Percentiles rank a stretch among this genome's conserved stretches.
Evolutionary conservation across 2,113 vertebrate genomes (phyloP).

Genomic region (Tringa solitaria): DNA sequence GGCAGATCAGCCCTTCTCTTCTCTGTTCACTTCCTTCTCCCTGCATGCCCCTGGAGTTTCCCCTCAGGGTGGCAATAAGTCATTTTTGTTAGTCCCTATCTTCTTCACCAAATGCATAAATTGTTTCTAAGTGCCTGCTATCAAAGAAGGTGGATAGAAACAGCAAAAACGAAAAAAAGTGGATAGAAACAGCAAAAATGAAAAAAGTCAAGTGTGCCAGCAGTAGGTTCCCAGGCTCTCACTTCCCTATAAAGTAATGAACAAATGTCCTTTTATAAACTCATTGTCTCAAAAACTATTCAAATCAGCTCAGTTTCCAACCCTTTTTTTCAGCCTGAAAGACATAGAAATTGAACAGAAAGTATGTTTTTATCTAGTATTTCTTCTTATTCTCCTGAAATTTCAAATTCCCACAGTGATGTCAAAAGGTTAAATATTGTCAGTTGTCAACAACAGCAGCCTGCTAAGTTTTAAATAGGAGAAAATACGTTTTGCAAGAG

Average conservation of each 20-base stretch:
- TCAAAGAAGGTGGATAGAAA: background rate
- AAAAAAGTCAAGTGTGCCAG: background rate
- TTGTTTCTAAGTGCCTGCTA: background rate
- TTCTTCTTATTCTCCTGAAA: background rate
- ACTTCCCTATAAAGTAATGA: conserved; percentile 17
- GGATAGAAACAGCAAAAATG: conserved; percentile 3
- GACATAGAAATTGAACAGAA: background rate
- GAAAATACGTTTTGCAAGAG: background rate
- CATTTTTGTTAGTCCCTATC: background rate
- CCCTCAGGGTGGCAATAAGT: background rate
- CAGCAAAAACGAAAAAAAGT: too few relatives aligned
- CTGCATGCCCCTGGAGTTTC: background rate
- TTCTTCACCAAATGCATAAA: background rate
- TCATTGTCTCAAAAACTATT: conserved; percentile 35
- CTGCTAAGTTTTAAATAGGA: background rate
- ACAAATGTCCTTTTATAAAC: conserved; percentile 33
- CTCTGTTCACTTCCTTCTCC: background rate
- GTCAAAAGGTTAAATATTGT: background rate
- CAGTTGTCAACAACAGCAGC: background rate
- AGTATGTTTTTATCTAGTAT: background rate
- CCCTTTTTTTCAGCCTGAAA: background rate
- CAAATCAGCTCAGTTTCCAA: background rate
- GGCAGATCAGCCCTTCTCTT: background rate
- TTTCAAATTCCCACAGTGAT: background rate
- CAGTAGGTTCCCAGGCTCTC: conserved; percentile 15